Base-by-base conservation (phyloP, 53 echinoderm and acorn worm genomes). In the Paracentrotus lividus region DNA sequence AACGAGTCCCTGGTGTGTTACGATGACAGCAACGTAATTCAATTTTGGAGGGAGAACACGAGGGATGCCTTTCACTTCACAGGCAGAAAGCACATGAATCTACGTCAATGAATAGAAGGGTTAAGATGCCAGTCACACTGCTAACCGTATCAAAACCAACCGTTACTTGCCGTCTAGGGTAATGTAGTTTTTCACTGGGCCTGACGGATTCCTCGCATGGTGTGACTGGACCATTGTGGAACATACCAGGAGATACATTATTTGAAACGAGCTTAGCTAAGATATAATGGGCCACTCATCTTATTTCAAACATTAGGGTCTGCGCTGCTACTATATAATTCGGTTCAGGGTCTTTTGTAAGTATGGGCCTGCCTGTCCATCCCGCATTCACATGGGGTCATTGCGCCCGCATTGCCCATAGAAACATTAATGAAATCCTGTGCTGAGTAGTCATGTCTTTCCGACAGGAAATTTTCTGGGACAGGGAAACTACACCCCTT, bases 21-120 rank as follows among this genome's bases (percentile, higher is more conserved):
- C 72, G 72, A 18, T 72, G 72, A 72, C 72, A 72, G 20, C 72
- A 15, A 16, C 72, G 1, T 72, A 72, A 72, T 72, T 72, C 38
- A 40, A 72, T 72, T 72, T 40, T 40, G 72, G 72, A 36, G 72
- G 72, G 72, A 72, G 40, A 72, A 72, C 72, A 72, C 40, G 38
- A 72, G 72, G 36, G 72, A 72, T 72, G 72, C 72, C 72, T 72
- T 40, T 72, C 15, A 72, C 40, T 18, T 40, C 72, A 72, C 72
- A 40, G 27, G 72, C 72, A 40, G 66, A 27, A 60, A 66, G 72
- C 72, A 72, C 72, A 72, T 72, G 72, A 72, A 27, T 15, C 72
- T 72, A 72, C 72, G 72, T 72, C 72, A 72, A 40, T 21, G 38
- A 27, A 0, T 6, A 38, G 20, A 72, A 40, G 40, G 31, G 36